Evolutionary conservation across 2,113 vertebrate species (phyloP).

Genomic region (Mobula hypostoma): DNA sequence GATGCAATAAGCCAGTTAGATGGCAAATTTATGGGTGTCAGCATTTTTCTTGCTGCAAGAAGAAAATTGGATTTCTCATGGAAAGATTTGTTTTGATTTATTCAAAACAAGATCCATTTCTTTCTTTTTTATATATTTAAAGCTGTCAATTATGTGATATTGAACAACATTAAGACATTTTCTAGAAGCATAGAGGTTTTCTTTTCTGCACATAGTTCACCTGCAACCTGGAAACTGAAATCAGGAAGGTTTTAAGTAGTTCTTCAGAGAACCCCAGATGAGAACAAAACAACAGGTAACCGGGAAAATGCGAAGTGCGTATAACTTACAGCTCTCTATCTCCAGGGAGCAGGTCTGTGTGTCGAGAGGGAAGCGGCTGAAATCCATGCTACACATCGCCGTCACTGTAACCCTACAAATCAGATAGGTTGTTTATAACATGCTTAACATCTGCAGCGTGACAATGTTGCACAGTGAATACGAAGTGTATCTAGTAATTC

Average conservation of each 20-base stretch:
- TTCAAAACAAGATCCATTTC: background rate
- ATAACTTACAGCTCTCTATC: constrained; percentile 86
- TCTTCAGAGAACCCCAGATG: background rate
- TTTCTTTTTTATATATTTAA: background rate
- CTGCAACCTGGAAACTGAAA: background rate
- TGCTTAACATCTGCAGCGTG: background rate
- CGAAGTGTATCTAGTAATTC: no score
- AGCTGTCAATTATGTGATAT: background rate
- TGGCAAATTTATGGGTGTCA: background rate
- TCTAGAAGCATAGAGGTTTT: background rate
- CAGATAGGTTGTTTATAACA: background rate
- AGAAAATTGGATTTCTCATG: background rate
- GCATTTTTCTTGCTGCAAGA: background rate
- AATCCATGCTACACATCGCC: constrained; percentile 96
- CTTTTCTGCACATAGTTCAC: background rate
- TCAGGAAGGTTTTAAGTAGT: background rate
- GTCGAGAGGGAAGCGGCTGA: constrained; percentile 90
- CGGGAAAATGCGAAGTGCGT: background rate
- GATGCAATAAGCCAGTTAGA: background rate
- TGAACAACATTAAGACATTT: background rate
- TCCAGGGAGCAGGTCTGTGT: constrained; percentile 89
- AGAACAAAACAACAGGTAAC: background rate
- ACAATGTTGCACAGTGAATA: background rate
- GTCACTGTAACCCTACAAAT: constrained; percentile 82
- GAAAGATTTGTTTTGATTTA: background rate